These are phyloP conservation scores for Pimephales promelas DNA, from an alignment of 2,113 vertebrate species.

Conservation along the genomic window DNA sequence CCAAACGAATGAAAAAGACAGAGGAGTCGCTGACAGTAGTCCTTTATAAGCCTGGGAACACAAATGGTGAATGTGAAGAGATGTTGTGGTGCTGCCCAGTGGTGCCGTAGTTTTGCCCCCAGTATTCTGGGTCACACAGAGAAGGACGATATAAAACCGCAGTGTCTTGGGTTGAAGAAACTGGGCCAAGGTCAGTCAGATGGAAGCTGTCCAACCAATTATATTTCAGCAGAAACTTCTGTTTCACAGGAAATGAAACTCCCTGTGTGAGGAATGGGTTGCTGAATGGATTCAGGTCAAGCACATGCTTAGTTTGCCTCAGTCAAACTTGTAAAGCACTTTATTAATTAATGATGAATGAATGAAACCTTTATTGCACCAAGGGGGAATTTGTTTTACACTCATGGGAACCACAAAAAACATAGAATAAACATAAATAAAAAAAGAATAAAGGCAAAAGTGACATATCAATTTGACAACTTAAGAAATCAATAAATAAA, in stretches of 20 bases:
- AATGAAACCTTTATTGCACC: too few species aligned
- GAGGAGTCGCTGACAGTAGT: not conserved
- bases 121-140: not conserved
- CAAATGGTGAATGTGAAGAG: not conserved
- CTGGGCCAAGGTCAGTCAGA: not conserved
- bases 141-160: too few species aligned
- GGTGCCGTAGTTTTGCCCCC: not conserved
- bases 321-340: not conserved
- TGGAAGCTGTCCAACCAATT: not conserved
- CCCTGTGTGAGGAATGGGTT: too few species aligned
- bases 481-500: too few species aligned
- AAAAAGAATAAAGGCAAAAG: too few species aligned
- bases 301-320: not conserved
- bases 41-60: not conserved
- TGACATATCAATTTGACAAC: too few species aligned
- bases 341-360: not conserved
- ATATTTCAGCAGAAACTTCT: not conserved
- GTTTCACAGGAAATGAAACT: not conserved
- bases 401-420: too few species aligned
- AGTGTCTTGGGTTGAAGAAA: not conserved
- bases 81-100: not conserved
- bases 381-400: too few species aligned
- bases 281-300: not conserved
- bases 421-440: too few species aligned
- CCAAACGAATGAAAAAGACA: not conserved